These are phyloP conservation scores for Etheostoma cragini DNA, from an alignment of 2,113 vertebrate species.

Conservation along the genomic window DNA sequence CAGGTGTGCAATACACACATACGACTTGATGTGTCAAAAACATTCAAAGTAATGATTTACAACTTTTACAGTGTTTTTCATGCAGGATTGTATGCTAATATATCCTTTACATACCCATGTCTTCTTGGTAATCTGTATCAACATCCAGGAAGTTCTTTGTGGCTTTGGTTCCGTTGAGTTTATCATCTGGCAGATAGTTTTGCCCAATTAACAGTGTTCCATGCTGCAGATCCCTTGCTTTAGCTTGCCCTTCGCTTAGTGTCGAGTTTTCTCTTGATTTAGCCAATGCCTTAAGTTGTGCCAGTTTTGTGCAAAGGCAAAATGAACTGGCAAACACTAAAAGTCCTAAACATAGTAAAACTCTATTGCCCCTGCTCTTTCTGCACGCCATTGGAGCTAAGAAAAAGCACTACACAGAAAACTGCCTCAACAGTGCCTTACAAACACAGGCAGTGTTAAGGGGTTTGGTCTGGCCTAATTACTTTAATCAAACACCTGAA, in stretches of 20 bases:
- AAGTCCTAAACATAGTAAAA: conserved; percentile 52
- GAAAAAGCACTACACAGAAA: conserved; percentile 14
- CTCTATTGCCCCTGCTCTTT: not conserved
- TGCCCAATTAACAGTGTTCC: conserved; percentile 72
- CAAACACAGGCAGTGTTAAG: not conserved
- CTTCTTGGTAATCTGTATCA: conserved; percentile 73
- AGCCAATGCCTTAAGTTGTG: conserved; percentile 18
- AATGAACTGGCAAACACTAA: conserved; percentile 46
- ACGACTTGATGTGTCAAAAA: not conserved
- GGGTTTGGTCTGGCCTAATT: conserved; percentile 18
- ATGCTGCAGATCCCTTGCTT: not conserved
- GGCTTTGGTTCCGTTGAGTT: conserved; percentile 1
- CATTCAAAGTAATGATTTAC: not conserved
- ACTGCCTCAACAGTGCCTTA: conserved; percentile 20
- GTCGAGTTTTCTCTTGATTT: not conserved
- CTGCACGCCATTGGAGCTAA: conserved; percentile 67
- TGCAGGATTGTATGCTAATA: not conserved
- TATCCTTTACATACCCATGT: conserved; percentile 64
- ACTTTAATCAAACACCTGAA: conserved; percentile 8
- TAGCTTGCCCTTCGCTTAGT: not conserved
- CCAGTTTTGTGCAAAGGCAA: conserved; percentile 43
- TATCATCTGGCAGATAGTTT: not conserved
- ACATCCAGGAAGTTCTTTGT: not conserved
- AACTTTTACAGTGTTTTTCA: not conserved
- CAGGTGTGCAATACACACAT: not conserved